Evolutionary conservation across 2,888 invertebrate genomes (phyloP), one percentile per base, ranked within the genome.

Genomic region (Macrosiphum euphorbiae): DNA sequence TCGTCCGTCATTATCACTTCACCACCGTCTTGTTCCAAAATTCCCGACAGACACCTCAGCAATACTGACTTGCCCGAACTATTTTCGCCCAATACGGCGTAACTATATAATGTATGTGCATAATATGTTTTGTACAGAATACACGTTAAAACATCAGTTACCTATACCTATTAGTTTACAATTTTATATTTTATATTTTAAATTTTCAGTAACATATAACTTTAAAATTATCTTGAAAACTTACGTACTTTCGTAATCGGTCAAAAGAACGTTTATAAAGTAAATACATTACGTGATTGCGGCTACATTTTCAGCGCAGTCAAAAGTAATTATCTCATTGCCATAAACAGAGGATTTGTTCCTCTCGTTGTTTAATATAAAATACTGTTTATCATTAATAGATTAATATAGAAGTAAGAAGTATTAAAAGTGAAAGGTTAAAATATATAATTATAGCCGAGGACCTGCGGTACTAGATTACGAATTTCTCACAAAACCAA

Each of bases 11-110:
- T 52, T 20, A 11, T 67, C 35, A 89, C 58, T 7, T 50, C 55
- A 90, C 94, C 94, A 0, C n/a, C 86, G 20, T 90, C 94, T 24
- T 67, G 87, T 86, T 44, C 52, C 41, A 61, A 90, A 85, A 84
- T 13, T 5, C 90, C 94, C 28, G 67, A 28, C 52, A 90, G 41
- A 87, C 90, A 94, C 28, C 50, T 94, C 52, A 94, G 50, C 44
- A 94, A 67, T 28, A 67, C 67, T 3, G 94, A 86, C 13, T 94
- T 94, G 0, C 94, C 94, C 11, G 58, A 41, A 16, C 44, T 24
- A 67, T 94, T 94, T 85, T 94, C 85, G 20, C 94, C 90, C 94
- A 94, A 94, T 3, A 94, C 7, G 1, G 94, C 86, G 13, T 94
- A 94, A 52, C 94, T 94, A 41, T 28, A n/a, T n/a, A n/a, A n/a